phyloP scores from a whole-genome alignment of 2,797 vertebrate species.

The Tolypeutes matacus region DNA sequence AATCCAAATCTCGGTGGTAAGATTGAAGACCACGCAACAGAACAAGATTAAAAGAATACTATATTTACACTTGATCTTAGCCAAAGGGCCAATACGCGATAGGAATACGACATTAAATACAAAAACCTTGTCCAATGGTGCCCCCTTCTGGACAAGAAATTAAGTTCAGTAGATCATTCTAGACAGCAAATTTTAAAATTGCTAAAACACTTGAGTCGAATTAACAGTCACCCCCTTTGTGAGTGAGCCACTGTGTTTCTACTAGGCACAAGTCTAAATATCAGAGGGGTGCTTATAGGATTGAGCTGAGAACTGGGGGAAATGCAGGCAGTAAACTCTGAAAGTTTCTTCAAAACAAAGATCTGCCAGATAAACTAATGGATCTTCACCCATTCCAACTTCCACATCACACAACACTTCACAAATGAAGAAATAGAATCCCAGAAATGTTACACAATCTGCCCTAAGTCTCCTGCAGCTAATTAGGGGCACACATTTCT shows the following conservation, averaged over 20 bases:
- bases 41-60: not conserved
- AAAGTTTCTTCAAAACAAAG: slow-evolving; percentile 9
- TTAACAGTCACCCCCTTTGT: no score
- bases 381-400: not conserved
- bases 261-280: not conserved
- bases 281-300: not conserved
- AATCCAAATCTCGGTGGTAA: not conserved
- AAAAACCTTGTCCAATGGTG: not conserved
- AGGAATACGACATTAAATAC: not conserved
- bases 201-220: not conserved
- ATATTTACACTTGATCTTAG: no score
- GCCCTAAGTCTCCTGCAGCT: not conserved
- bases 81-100: no score
- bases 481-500: not conserved
- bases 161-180: not conserved
- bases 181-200: not conserved
- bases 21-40: not conserved
- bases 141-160: slow-evolving; percentile 27
- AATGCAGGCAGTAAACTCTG: not conserved
- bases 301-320: not conserved
- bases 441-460: not conserved
- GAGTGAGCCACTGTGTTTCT: not conserved
- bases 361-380: not conserved
- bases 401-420: not conserved
- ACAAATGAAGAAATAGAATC: not conserved